Conservation (phyloP, 2,113 vertebrate species). For the Chaetodon auriga region DNA sequence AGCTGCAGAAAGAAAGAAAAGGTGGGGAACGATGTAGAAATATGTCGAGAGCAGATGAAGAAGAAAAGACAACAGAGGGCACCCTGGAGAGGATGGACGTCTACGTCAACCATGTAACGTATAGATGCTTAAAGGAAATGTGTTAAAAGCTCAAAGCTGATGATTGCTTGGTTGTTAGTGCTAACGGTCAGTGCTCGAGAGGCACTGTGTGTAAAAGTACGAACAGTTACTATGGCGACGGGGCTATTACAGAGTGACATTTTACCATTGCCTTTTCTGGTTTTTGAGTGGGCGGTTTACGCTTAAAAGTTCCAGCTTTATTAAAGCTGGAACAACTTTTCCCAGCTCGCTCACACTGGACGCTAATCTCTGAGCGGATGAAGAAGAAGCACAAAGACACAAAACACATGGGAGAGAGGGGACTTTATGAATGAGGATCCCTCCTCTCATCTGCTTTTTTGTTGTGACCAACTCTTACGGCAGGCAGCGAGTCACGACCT, state of each 20-base stretch:
- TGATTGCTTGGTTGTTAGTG: slow-evolving; percentile 43
- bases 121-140: slow-evolving; percentile 29
- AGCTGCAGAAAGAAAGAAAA: not conserved
- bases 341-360: slow-evolving; percentile 1
- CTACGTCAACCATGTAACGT: not conserved
- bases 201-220: slow-evolving; percentile 49
- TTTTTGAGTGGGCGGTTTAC: slow-evolving; percentile 61
- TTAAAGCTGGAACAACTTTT: slow-evolving; percentile 48
- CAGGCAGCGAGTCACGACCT: slow-evolving; percentile 17
- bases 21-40: not conserved
- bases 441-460: slow-evolving; percentile 5
- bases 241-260: slow-evolving; percentile 64
- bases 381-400: slow-evolving; percentile 7
- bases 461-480: slow-evolving; percentile 6
- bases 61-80: slow-evolving; percentile 4
- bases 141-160: slow-evolving; percentile 36
- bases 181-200: slow-evolving; percentile 63
- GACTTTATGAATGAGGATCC: slow-evolving; percentile 25
- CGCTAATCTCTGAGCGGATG: slow-evolving; percentile 33
- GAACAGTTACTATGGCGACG: slow-evolving; percentile 72
- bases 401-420: not conserved
- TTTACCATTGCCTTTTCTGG: slow-evolving; percentile 44
- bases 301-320: slow-evolving; percentile 32
- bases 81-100: slow-evolving; percentile 7
- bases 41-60: not conserved